A percentile compares a stretch with the other conserved stretches of the same genome.
phyloP scores from a whole-genome alignment of 2,888 invertebrate genomes.

The Homarus gammarus region DNA sequence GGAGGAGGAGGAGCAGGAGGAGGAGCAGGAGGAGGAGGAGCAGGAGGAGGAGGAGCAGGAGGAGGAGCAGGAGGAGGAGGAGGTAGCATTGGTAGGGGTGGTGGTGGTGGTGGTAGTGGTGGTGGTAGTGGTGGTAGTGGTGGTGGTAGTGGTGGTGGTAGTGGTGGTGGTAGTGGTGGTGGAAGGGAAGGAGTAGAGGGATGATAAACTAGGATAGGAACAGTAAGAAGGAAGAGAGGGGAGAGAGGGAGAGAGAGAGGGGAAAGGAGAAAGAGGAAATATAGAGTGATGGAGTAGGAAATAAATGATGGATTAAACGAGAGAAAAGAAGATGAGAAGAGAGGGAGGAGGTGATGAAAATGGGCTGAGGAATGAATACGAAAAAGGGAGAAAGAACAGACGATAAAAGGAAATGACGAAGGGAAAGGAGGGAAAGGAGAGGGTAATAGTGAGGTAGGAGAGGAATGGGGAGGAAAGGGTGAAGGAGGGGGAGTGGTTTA shows the following conservation, averaged over 20 bases:
- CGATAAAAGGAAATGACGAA: not conserved
- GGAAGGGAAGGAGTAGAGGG: not conserved
- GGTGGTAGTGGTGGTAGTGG: not conserved
- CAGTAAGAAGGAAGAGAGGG: not conserved
- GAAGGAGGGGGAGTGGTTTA: too few relatives aligned
- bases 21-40: too few relatives aligned
- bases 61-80: too few relatives aligned
- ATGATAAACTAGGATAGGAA: not conserved
- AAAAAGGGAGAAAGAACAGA: not conserved
- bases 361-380: not conserved
- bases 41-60: too few relatives aligned
- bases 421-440: not conserved
- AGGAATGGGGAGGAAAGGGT: too few relatives aligned
- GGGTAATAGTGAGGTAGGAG: too few relatives aligned
- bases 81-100: not conserved
- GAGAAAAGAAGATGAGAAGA: too few relatives aligned
- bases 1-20: too few relatives aligned
- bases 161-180: not conserved
- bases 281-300: too few relatives aligned
- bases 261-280: not conserved
- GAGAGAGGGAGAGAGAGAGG: not conserved
- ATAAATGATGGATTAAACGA: too few relatives aligned
- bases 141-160: not conserved
- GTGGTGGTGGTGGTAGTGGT: not conserved
- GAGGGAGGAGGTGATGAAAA: not conserved